Base-by-base conservation (phyloP, 2,113 vertebrate genomes). In the Melanerpes formicivorus region DNA sequence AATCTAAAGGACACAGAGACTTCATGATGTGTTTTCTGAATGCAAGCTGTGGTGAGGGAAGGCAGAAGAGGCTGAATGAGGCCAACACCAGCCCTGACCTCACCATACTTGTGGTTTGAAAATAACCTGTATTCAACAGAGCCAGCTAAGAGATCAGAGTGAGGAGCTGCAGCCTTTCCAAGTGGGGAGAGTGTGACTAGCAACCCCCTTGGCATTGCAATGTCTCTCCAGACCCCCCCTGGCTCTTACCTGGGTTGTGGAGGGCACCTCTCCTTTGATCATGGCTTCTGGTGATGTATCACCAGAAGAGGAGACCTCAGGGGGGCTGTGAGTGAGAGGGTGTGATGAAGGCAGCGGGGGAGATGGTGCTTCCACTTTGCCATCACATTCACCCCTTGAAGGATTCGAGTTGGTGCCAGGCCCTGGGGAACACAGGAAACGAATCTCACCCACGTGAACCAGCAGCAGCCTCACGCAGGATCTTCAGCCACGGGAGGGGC, bases 401-500 rank as follows among this genome's bases (percentile, higher is more conserved):
- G 37, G 97, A 94, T 93, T 96, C 64, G 93, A 97, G 88, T 94
- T 97, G 98, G 96, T 97, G 98, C 98, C 98, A 97, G 98, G 97
- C 98, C 98, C 98, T 99, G 98, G 98, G 98, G 98, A 98, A 98
- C 98, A 98, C 98, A 98, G 98, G 98, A 99, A 98, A 98, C 95
- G 96, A 98, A 97, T 98, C 98, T 99, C 98, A 98, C 98, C 98
- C 98, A 97, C 96, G 96, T 97, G 98, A 97, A 98, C 88, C 74
- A 93, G 97, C 97, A 98, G 96, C 98, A 98, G 98, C 96, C 97
- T 93, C 40, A 94, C 95, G 95, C 71, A 97, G 97, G 97, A 73
- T 93, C 93, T 87, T 92, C 93, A 56, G 62, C 21, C 59, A 64
- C 63, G 4, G 67, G 87, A 62, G 87, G 74, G 77, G 64, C 82